Base-by-base conservation (phyloP, 2,888 invertebrate species). In the Melanostoma scalare region DNA sequence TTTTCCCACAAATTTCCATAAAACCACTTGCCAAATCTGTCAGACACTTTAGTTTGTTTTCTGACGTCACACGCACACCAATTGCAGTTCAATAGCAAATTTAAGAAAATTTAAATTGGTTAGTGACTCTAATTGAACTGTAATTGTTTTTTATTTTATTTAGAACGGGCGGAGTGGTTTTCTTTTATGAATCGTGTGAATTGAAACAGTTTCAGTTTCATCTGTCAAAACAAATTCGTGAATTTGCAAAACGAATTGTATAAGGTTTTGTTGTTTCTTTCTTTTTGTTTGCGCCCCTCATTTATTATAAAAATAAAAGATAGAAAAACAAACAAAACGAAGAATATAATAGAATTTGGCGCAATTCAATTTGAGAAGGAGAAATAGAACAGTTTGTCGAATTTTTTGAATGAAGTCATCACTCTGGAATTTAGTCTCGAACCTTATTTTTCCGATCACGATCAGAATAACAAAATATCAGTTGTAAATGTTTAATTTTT, bases 121-220 rank as follows among this genome's bases (percentile, higher is more conserved):
- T 73, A 68, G 77, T 82, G 78, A 82, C 78, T 74, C 73, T 82
- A 82, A 82, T 82, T 82, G 82, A 82, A 73, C 78, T 69, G 78
- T 82, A 82, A 82, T 74, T 74, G 77, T 63, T 53, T 63, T 78
- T 77, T 60, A 74, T 20, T 20, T 20, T 20, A 20, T 20, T 20
- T 20, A 20, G 20, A 78, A 74, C 74, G 68, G 68, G 72, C 76
- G 60, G 48, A 76, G 67, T 67, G 30, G 38, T 65, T 60, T 67
- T 60, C 53, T 52, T 73, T 56, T 55, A 9, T 52, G 55, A 50
- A 71, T 72, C 20, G 20, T 35, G 20, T 63, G 31, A 63, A 63
- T 63, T 48, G 36, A 63, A 63, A 36, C 6, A 9, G 48, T 44
- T 60, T 52, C 55, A 4, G 2, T 46, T 20, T 38, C 35, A 31